These are phyloP conservation scores for Tetranychus urticae DNA, from an alignment of 1,140 invertebrate genomes.

Conservation along the genomic window DNA sequence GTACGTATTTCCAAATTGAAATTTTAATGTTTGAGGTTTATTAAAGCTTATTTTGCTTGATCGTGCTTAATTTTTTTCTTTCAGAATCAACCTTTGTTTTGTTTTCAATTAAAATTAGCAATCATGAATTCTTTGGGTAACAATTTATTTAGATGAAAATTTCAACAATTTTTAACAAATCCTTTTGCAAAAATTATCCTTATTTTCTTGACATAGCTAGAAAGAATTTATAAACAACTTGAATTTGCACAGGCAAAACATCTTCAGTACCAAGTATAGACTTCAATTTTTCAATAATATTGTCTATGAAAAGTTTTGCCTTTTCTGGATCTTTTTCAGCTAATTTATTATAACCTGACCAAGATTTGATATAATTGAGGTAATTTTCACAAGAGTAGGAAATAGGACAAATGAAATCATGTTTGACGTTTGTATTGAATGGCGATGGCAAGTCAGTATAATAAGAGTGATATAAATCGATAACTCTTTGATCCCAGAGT, in stretches of 20 bases:
- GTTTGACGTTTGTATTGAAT: not conserved
- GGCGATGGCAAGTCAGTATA: not conserved
- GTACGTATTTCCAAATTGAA: no score
- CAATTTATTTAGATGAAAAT: no score
- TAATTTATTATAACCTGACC: not conserved
- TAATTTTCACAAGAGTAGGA: not conserved
- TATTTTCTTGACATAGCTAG: not conserved
- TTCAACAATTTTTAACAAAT: no score
- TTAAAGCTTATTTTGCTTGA: no score
- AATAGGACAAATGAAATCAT: not conserved
- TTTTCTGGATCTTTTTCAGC: not conserved
- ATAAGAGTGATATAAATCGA: not conserved
- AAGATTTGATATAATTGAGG: not conserved
- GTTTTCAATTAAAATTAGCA: no score
- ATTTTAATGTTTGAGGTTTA: no score
- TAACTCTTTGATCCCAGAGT: not conserved
- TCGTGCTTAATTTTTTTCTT: no score
- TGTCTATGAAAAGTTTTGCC: not conserved
- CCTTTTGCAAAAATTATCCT: no score
- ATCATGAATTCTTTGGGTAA: no score
- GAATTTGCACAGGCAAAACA: not conserved
- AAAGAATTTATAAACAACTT: not conserved
- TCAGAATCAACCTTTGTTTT: no score
- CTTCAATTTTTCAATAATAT: not conserved
- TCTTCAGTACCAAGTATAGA: not conserved